phyloP scores from a whole-genome alignment of 1,140 invertebrate genomes.

The Ceratina calcarata region DNA sequence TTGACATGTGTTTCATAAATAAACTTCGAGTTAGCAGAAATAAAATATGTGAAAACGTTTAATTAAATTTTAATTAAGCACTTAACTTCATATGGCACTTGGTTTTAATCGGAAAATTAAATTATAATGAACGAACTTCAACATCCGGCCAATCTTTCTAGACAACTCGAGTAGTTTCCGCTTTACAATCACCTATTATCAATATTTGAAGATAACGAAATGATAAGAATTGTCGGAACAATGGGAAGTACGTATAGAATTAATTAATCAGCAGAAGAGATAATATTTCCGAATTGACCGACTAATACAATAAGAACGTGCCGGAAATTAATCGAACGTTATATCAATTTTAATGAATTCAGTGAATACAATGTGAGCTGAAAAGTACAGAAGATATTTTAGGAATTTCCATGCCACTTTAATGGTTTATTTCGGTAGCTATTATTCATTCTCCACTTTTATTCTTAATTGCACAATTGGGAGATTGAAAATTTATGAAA shows the following conservation, averaged over 20 bases:
- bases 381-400: neutral
- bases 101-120: too few species aligned
- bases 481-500: too few species aligned
- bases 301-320: neutral
- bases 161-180: constrained; percentile 65
- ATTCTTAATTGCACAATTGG: too few species aligned
- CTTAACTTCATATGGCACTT: too few species aligned
- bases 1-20: too few species aligned
- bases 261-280: constrained; percentile 1
- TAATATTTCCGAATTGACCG: neutral
- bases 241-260: neutral
- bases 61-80: too few species aligned
- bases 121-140: constrained; percentile 39
- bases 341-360: neutral
- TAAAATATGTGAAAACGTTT: too few species aligned
- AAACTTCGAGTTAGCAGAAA: too few species aligned
- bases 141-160: constrained; percentile 66
- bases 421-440: neutral
- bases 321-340: neutral
- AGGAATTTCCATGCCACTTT: neutral
- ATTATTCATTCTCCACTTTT: too few species aligned
- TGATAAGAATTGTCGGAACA: constrained; percentile 61
- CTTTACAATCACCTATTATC: constrained; percentile 69
- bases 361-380: neutral
- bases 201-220: constrained; percentile 70